Percentiles rank a stretch among this genome's conserved stretches.
Conservation (phyloP, 1,140 invertebrate species). For the Ceratosolen solmsi region DNA sequence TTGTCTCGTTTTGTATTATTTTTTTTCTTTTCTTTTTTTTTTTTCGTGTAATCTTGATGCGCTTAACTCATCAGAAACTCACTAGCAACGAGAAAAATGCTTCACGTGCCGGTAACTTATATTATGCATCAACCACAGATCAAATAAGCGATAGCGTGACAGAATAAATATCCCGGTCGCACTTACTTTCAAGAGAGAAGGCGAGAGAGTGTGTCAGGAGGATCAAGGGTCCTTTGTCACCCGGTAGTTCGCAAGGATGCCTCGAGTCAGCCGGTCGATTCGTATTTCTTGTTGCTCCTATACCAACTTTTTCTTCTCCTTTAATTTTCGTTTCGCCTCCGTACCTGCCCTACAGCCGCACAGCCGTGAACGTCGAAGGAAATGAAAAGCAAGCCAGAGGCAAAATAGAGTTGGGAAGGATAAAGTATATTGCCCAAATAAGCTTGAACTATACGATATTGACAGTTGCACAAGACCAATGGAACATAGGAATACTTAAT, state of each 20-base stretch:
- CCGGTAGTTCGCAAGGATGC: constrained; percentile 26
- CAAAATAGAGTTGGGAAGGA: too few species aligned
- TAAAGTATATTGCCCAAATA: too few species aligned
- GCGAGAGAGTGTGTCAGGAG: constrained; percentile 15
- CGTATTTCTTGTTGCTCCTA: too few species aligned
- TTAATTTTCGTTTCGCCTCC: too few species aligned
- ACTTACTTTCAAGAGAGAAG: constrained; percentile 25
- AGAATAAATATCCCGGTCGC: constrained; percentile 35
- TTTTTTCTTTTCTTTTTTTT: too few species aligned
- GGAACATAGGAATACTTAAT: too few species aligned
- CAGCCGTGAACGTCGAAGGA: too few species aligned
- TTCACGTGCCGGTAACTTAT: neutral
- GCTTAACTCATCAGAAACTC: neutral
- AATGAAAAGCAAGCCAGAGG: neutral
- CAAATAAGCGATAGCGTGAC: constrained; percentile 30
- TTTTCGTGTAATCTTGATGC: neutral
- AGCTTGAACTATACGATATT: too few species aligned
- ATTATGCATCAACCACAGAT: constrained; percentile 29
- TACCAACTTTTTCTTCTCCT: too few species aligned
- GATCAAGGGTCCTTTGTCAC: constrained; percentile 46
- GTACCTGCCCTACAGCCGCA: too few species aligned
- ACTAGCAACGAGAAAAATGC: neutral
- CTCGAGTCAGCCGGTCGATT: neutral
- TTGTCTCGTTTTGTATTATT: too few species aligned
- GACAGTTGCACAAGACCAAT: too few species aligned